These are phyloP conservation scores for Papilio gigon DNA, from an alignment of 2,888 invertebrate genomes.

Conservation along the genomic window DNA sequence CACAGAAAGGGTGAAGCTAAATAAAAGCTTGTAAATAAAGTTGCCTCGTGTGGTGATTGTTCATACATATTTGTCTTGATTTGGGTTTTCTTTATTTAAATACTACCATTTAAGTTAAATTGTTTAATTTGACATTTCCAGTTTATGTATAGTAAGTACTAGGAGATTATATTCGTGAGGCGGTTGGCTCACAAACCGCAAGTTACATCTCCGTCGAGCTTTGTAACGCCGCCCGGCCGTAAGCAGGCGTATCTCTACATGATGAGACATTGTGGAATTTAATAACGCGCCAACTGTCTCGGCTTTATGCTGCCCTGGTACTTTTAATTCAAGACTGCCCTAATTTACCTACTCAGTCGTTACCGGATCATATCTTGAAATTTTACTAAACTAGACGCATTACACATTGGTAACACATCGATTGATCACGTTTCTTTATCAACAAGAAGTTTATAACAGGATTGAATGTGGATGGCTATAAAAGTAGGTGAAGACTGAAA, in stretches of 20 bases:
- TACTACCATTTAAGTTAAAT: neutral
- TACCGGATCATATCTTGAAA: no score
- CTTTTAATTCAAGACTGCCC: slow-evolving; percentile 5
- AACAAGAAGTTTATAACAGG: no score
- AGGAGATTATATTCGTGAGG: slow-evolving; percentile 10
- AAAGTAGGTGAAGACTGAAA: no score
- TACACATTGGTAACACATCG: no score
- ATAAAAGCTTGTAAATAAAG: no score
- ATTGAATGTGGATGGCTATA: no score
- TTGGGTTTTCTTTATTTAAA: neutral
- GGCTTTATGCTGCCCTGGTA: slow-evolving; percentile 25
- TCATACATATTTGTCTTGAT: neutral
- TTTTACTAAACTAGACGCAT: no score
- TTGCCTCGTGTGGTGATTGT: no score
- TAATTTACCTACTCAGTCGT: no score
- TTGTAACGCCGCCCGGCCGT: slow-evolving; percentile 13
- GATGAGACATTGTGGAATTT: slow-evolving; percentile 38
- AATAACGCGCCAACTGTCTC: slow-evolving; percentile 34
- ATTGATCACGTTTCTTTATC: no score
- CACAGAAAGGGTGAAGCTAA: no score
- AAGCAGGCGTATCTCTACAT: slow-evolving; percentile 33
- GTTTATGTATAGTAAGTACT: neutral
- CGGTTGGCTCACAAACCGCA: neutral
- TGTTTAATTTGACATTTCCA: neutral
- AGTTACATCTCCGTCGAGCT: neutral